Evolutionary conservation across 2,888 invertebrate genomes (phyloP), one percentile per base, ranked within the genome.

Genomic region (Azorinus chamasolen): DNA sequence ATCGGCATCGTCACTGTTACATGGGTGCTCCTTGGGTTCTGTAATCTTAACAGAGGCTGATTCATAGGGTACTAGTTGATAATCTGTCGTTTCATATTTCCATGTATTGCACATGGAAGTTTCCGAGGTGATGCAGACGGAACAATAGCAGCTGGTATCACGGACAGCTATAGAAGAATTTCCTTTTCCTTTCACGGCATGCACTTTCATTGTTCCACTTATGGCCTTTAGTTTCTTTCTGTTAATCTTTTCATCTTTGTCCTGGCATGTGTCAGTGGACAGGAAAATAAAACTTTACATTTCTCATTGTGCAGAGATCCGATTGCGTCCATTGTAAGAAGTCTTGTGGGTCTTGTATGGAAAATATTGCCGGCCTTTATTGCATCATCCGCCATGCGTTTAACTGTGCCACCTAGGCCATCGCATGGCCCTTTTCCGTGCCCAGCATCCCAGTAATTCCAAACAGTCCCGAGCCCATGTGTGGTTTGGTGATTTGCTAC

Each of bases 161-260:
- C 45, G 6, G n/a, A 51, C 43, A 10, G 27, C 0, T 10, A 75
- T 59, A 2, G 8, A 32, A 12, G 18, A 20, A 14, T 58, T 45
- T n/a, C 54, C 58, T 22, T 45, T 58, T 25, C 75, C 64, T 1
- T 48, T 41, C 16, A 75, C 64, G 0, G 64, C 59, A 51, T 69
- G 75, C 20, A 69, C 18, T 46, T 69, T 69, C 64, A 75, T 69
- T 5, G 75, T 75, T 3, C 75, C 75, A 22, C 57, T 64, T 12
- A 75, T 24, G n/a, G 69, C 53, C 54, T 41, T 64, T 5, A 75
- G 16, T 10, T 20, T 2, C 12, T 16, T 16, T 16, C 2, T 46
- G n/a, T 6, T 46, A 4, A 46, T 3, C 22, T n/a, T 27, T 37
- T 45, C n/a, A 24, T 27, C 4, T 32, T 64, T 64, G 6, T 32